Evolutionary conservation across 2,888 invertebrate genomes (phyloP), one percentile per base, ranked within the genome.

Genomic region (Epirrhoe alternata): DNA sequence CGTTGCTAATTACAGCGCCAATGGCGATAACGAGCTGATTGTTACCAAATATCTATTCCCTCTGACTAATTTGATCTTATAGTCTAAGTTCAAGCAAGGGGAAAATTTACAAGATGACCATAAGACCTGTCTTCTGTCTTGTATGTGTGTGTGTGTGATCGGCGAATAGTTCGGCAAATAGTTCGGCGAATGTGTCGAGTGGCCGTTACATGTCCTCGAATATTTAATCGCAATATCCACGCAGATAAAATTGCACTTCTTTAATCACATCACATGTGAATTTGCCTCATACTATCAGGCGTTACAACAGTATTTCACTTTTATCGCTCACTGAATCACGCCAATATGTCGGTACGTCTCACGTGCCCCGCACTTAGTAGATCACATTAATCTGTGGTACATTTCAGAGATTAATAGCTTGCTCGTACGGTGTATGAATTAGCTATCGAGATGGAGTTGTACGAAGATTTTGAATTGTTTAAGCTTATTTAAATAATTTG

Each of bases 331-430:
- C 66, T 75, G 75, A 77, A 80, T 80, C 78, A 80, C 69, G 72
- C 70, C 78, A 73, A 76, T 74, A 72, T 74, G 77, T 79, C 73
- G 67, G 70, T 71, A 68, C 68, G 66, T 68, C 61, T 66, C 65
- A 72, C 70, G 70, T 74, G 72, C 69, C 72, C 74, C 72, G 70
- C 74, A 72, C 70, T 72, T 71, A 73, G 76, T 75, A 80, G 76
- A 79, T 78, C 74, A 75, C 74, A 75, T 77, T 80, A 79, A 80
- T 80, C 78, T 74, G 73, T 63, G 72, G 76, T 72, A 77, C 75
- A 77, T 80, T 79, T 79, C 71, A 66, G 68, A 74, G 77, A 80
- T 80, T 77, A 80, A 81, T 78, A 66, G 73, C 53, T 61, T 64
- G 65, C 60, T 61, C 60, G 71, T 65, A 69, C 70, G 61, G 71